Evolutionary conservation across 2,888 invertebrate genomes (phyloP).

Genomic region (Dendrolimus houi): DNA sequence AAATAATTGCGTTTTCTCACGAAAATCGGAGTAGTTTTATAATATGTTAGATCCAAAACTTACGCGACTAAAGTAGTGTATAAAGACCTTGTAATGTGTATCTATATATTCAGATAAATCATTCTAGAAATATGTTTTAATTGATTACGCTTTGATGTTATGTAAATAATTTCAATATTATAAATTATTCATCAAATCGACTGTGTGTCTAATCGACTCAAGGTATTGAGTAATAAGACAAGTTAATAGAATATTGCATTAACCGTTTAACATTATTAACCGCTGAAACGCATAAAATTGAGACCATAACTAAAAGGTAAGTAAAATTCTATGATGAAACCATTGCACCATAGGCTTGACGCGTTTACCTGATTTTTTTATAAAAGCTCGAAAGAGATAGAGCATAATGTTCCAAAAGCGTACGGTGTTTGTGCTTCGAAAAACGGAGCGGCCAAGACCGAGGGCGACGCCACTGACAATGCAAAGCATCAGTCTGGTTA

Average conservation of each 20-base stretch:
- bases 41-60: too few species aligned
- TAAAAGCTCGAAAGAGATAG: constrained; percentile 36
- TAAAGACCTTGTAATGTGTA: too few species aligned
- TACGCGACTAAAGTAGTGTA: too few species aligned
- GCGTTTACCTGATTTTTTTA: constrained; percentile 64
- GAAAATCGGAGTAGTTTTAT: too few species aligned
- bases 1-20: too few species aligned
- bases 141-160: too few species aligned
- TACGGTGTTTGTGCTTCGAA: constrained; percentile 46
- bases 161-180: too few species aligned
- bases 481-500: constrained; percentile 71
- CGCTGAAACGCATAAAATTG: constrained; percentile 33
- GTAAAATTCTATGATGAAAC: constrained; percentile 8
- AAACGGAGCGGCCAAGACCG: constrained; percentile 54
- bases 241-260: neutral
- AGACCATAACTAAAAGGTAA: constrained; percentile 22
- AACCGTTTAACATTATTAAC: neutral
- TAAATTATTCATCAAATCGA: neutral
- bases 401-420: constrained; percentile 53
- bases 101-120: too few species aligned
- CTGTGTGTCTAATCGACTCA: neutral
- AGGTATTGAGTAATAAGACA: neutral
- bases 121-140: too few species aligned
- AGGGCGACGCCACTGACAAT: constrained; percentile 70
- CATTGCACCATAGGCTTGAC: constrained; percentile 41